Evolutionary conservation across 1,140 invertebrate species (phyloP).

Genomic region (Zelostemma sp.): DNA sequence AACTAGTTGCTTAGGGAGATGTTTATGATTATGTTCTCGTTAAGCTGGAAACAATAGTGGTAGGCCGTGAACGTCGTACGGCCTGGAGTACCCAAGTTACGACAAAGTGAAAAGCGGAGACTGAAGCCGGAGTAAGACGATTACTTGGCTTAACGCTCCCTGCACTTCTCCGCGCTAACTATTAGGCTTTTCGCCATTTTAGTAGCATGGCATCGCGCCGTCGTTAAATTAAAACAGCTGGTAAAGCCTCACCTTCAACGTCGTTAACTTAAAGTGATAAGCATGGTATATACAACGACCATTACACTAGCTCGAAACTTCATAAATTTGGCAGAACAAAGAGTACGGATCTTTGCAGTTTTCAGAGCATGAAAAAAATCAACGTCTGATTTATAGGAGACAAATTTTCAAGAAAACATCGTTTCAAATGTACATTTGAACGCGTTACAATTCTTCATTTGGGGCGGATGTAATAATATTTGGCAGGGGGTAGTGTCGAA

Average conservation of each 20-base stretch:
- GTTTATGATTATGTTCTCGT: constrained; percentile 50
- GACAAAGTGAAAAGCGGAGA: constrained; percentile 48
- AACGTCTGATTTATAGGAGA: no score
- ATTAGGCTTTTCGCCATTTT: constrained; percentile 38
- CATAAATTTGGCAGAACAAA: no score
- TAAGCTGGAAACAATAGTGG: constrained; percentile 58
- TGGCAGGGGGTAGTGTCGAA: no score
- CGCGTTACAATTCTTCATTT: no score
- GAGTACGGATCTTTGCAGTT: no score
- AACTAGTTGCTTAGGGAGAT: constrained; percentile 37
- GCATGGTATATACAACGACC: constrained; percentile 3
- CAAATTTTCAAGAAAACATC: no score
- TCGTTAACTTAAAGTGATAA: constrained; percentile 15
- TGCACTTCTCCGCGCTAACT: constrained; percentile 37
- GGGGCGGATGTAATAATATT: no score
- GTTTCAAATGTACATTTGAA: no score
- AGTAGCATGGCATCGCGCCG: constrained; percentile 23
- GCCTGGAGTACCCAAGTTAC: constrained; percentile 22
- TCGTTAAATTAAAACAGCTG: constrained; percentile 38
- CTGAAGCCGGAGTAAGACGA: constrained; percentile 67
- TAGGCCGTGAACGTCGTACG: constrained; percentile 12
- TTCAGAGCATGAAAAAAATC: no score
- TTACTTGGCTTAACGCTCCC: constrained; percentile 60
- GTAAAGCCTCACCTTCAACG: constrained; percentile 4
- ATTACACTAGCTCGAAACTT: no score